Conservation (phyloP, 1,140 invertebrate species). For the Megalopta genalis region DNA sequence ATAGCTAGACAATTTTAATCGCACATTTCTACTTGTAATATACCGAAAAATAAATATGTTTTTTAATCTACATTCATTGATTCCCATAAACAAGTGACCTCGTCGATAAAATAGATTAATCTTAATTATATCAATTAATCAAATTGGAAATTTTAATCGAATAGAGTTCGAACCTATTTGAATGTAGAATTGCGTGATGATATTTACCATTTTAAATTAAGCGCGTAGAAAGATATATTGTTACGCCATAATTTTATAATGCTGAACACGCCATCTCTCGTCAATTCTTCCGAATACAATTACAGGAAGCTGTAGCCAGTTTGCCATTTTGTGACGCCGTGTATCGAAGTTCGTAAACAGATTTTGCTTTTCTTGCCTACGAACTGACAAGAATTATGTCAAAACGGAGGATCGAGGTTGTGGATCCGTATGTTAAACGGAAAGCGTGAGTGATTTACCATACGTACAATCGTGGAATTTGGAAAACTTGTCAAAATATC, state of each 20-base stretch:
- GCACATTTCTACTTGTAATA: slow-evolving; percentile 47
- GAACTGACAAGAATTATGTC: slow-evolving; percentile 82
- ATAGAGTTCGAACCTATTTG: no score
- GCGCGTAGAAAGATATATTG: background rate
- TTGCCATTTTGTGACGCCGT: slow-evolving; percentile 79
- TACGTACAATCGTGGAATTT: slow-evolving; percentile 6
- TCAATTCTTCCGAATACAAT: slow-evolving; percentile 13
- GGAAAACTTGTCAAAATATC: slow-evolving; percentile 29
- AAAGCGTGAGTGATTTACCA: slow-evolving; percentile 82
- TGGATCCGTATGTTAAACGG: slow-evolving; percentile 89
- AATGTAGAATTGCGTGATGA: no score
- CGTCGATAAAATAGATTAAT: no score
- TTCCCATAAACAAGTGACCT: background rate
- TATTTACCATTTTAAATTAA: background rate
- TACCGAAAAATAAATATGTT: slow-evolving; percentile 37
- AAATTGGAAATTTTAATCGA: no score
- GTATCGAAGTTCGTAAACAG: slow-evolving; percentile 65
- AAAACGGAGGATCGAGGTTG: slow-evolving; percentile 90
- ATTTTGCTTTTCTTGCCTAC: slow-evolving; percentile 51
- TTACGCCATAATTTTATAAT: background rate
- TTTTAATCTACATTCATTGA: slow-evolving; percentile 10
- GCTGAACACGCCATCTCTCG: slow-evolving; percentile 42
- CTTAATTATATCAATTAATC: no score
- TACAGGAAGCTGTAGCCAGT: slow-evolving; percentile 45
- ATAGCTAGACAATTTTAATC: slow-evolving; percentile 25